Evolutionary conservation across 1,140 invertebrate genomes (phyloP), one percentile per base, ranked within the genome.

Genomic region (Mamestra configurata): DNA sequence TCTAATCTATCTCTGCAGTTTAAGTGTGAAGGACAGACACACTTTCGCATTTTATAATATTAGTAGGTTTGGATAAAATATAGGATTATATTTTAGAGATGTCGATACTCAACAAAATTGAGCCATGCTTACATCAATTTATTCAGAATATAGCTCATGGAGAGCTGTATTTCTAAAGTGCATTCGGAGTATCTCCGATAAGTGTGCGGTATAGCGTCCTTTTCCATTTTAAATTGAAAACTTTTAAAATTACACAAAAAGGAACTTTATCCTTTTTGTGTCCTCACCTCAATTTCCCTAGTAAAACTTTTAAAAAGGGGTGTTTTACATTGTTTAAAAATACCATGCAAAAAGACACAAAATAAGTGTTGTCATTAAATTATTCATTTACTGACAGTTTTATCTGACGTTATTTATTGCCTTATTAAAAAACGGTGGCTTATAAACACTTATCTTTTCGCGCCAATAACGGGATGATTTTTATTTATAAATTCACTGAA

Each of bases 401-500:
- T 31, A 51, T 51, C 40, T 7, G 11, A 22, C n/a, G 3, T 31
- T 22, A 71, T 53, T 71, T 35, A 71, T 35, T 10, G 20, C 18
- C 8, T 1, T 4, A 71, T 71, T 71, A 71, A 35, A 49, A 68
- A 68, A 68, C 18, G 37, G 15, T 68, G 57, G 57, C 10, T 59
- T 59, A 59, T 68, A 68, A 71, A 35, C 2, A 51, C 18, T 53
- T 53, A 71, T 71, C 15, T 71, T 35, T 31, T 15, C 15, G n/a
- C 4, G 27, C n/a, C 46, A 53, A 71, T 10, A 20, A n/a, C 7
- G 27, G 68, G n/a, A 4, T 43, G 37, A 15, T 53, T 71, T 71
- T n/a, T n/a, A n/a, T n/a, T n/a, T 71, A 35, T 51, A 35, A 71
- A 71, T 71, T 20, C 24, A 18, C 49, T 53, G 7, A 71, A 71